Percentiles rank a stretch among this genome's conserved stretches.
phyloP scores from a whole-genome alignment of 2,797 vertebrate species.

The Sebastes kiyomatsui region DNA sequence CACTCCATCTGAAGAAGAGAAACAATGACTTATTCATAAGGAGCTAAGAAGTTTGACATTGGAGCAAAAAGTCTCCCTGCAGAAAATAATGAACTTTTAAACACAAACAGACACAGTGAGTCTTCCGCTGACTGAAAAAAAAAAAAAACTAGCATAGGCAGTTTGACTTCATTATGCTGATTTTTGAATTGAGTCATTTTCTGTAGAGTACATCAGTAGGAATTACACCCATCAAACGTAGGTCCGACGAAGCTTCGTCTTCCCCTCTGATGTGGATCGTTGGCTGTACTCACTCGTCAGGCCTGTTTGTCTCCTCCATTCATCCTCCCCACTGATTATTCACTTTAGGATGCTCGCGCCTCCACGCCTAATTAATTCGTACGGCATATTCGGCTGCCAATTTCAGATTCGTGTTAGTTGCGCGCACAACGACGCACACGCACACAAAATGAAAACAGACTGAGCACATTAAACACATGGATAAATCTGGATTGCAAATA shows the following conservation, averaged over 20 bases:
- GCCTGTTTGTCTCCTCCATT: slow-evolving; percentile 59
- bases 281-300: slow-evolving; percentile 54
- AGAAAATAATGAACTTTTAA: slow-evolving; percentile 42
- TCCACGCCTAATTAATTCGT: slow-evolving; percentile 63
- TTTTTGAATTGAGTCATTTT: slow-evolving; percentile 41
- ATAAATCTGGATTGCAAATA: slow-evolving; percentile 26
- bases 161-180: slow-evolving; percentile 47
- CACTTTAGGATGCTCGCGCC: slow-evolving; percentile 56
- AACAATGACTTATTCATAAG: background rate
- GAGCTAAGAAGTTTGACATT: slow-evolving; percentile 13
- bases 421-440: slow-evolving; percentile 3
- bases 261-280: slow-evolving; percentile 35
- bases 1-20: background rate
- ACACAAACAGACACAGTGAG: slow-evolving; percentile 17
- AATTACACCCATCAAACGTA: slow-evolving; percentile 56
- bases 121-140: slow-evolving; percentile 3
- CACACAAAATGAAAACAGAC: slow-evolving; percentile 27
- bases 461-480: slow-evolving; percentile 27
- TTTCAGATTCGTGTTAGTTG: slow-evolving; percentile 42
- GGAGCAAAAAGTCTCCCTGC: background rate
- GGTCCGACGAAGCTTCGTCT: slow-evolving; percentile 38
- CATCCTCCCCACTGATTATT: slow-evolving; percentile 59
- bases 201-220: slow-evolving; percentile 44
- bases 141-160: slow-evolving; percentile 10
- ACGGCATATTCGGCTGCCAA: slow-evolving; percentile 60